Conservation (phyloP, 2,113 vertebrate genomes). For the Salvelinus alpinus region DNA sequence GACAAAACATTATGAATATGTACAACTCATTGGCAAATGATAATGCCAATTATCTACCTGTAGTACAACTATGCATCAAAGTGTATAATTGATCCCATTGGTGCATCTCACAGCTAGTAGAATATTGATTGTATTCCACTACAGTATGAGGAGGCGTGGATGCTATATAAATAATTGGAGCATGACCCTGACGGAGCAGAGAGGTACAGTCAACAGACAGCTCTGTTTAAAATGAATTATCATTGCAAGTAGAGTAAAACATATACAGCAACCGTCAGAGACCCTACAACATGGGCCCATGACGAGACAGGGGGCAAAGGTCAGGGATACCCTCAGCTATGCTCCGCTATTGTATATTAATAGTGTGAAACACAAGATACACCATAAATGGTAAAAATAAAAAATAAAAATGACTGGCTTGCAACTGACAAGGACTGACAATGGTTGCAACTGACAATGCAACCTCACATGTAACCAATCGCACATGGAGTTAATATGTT, state of each 20-base stretch:
- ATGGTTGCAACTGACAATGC: not conserved
- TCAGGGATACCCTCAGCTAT: not conserved
- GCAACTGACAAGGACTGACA: not conserved
- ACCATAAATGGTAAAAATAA: not conserved
- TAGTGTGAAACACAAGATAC: not conserved
- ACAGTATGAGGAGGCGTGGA: slow-evolving; percentile 13
- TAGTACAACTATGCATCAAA: slow-evolving; percentile 44
- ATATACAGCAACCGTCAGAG: slow-evolving; percentile 13
- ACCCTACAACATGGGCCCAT: not conserved
- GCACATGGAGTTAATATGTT: too few relatives aligned
- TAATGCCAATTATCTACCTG: slow-evolving; percentile 42
- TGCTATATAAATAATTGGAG: slow-evolving; percentile 53
- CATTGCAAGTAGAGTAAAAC: slow-evolving; percentile 34
- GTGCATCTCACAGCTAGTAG: slow-evolving; percentile 34
- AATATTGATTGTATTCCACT: slow-evolving; percentile 41
- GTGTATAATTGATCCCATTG: slow-evolving; percentile 45
- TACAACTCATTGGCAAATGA: slow-evolving; percentile 31
- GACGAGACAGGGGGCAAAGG: slow-evolving; percentile 25
- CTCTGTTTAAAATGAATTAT: slow-evolving; percentile 48
- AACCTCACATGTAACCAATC: too few relatives aligned
- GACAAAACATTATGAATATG: slow-evolving; percentile 10
- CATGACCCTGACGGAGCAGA: slow-evolving; percentile 31
- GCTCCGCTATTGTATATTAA: not conserved
- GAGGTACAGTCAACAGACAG: slow-evolving; percentile 36
- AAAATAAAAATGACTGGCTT: not conserved